phyloP scores from a whole-genome alignment of 2,797 vertebrate species.

The Cottoperca gobio region DNA sequence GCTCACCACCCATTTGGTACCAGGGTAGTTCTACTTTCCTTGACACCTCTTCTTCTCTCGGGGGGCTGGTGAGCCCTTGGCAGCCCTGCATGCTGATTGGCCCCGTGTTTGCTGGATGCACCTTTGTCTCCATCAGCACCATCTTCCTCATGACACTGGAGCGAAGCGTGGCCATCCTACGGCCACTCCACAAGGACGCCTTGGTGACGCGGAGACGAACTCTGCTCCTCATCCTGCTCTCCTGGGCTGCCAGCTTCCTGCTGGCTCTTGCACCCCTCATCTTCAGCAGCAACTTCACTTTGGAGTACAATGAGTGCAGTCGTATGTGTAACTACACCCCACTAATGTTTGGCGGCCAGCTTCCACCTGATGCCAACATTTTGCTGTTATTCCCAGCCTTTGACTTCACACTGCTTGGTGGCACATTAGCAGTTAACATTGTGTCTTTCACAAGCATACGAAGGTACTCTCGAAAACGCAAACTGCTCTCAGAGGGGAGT shows the following conservation, averaged over 20 bases:
- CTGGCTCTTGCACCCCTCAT: constrained; percentile 84
- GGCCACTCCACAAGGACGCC: constrained; percentile 86
- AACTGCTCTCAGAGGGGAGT: constrained; percentile 83
- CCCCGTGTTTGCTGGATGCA: constrained; percentile 87
- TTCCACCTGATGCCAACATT: constrained; percentile 78
- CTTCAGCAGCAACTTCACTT: constrained; percentile 81
- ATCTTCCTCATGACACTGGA: constrained; percentile 90
- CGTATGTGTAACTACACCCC: constrained; percentile 89
- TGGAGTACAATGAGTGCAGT: constrained; percentile 89
- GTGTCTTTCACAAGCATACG: constrained; percentile 86
- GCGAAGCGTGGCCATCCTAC: constrained; percentile 86
- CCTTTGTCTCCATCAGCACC: constrained; percentile 90
- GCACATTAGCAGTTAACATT: constrained; percentile 84
- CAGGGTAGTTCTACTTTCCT: constrained; percentile 61
- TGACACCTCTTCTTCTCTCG: constrained; percentile 18
- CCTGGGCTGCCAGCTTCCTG: constrained; percentile 85
- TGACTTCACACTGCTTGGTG: constrained; percentile 86
- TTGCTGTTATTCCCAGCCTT: constrained; percentile 87
- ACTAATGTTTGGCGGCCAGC: constrained; percentile 55
- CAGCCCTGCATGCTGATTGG: constrained; percentile 88
- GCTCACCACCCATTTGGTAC: constrained; percentile 81
- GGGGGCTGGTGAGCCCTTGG: constrained; percentile 67
- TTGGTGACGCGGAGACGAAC: constrained; percentile 85
- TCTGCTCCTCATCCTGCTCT: constrained; percentile 82
- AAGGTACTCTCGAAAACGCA: constrained; percentile 82